phyloP scores from a whole-genome alignment of 2,113 vertebrate genomes.

The Phocoena phocoena region DNA sequence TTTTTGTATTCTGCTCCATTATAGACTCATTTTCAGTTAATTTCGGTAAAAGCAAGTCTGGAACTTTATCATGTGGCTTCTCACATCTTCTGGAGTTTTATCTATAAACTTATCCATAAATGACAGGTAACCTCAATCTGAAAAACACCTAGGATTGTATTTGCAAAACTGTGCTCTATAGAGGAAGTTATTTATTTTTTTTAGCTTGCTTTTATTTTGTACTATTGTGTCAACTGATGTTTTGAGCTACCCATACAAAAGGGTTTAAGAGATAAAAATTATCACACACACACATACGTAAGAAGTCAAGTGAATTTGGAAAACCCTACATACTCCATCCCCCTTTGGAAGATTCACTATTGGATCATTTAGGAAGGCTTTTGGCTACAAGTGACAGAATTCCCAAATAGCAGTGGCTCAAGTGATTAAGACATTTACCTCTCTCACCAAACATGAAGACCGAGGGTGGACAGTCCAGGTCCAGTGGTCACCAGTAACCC shows the following conservation, averaged over 20 bases:
- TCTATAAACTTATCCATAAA: background rate
- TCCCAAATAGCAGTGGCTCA: background rate
- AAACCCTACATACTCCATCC: background rate
- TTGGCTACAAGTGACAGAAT: background rate
- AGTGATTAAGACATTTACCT: background rate
- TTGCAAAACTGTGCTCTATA: background rate
- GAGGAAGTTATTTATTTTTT: background rate
- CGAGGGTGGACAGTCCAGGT: fast-evolving
- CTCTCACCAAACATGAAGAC: background rate
- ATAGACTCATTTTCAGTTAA: background rate
- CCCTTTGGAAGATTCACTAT: background rate
- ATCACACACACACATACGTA: too few relatives aligned
- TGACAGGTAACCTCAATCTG: background rate
- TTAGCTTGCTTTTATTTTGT: background rate
- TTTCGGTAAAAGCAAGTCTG: background rate
- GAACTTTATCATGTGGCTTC: background rate
- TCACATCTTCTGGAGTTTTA: background rate
- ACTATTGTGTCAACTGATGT: background rate
- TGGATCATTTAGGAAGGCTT: background rate
- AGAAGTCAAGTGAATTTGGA: background rate
- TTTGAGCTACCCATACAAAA: background rate
- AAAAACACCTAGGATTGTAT: background rate
- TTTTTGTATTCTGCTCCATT: background rate
- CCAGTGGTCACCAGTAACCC: background rate
- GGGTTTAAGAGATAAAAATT: background rate